Evolutionary conservation across 2,113 vertebrate genomes (phyloP), one percentile per base, ranked within the genome.

Genomic region (Triplophysa rosa): DNA sequence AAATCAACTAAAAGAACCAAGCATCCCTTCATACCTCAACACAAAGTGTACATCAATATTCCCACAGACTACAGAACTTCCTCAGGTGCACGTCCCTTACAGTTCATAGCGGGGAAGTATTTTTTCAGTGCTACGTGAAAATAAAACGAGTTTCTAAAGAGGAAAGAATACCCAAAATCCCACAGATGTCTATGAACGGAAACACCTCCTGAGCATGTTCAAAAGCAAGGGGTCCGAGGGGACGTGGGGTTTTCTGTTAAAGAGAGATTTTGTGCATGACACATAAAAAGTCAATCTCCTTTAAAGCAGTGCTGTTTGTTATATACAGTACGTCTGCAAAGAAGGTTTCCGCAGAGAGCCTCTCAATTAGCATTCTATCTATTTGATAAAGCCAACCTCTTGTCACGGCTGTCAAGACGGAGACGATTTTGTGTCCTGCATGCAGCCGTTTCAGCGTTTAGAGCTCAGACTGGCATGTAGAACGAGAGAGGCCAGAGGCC

Each of bases 301-400:
- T 1, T 58, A 72, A 23, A 72, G 58, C 23, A 54, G 52, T 37
- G 12, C 17, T 24, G 42, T 52, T 64, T 65, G 62, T 40, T 65
- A 21, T 0, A 33, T 16, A n/a, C n/a, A n/a, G n/a, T n/a, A 37
- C 13, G 61, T 23, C 13, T 26, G 12, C 8, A 19, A 64, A 78
- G 37, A 26, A 45, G 12, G 58, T 68, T 78, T 47, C 29, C 37
- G 76, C 17, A 42, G 65, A 66, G 76, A 70, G 21, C 49, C 80
- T 84, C 77, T 67, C 83, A 79, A 71, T 84, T 84, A 84, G 77
- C 71, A 82, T 82, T 82, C 83, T 21, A 69, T 72, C 23, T 62
- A 62, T 79, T 73, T 71, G 54, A 61, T 47, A 54, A 56, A 29
- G 24, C 79, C 79, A 56, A 49, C 33, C 73, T 14, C 33, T 54